A percentile compares a stretch with the other conserved stretches of the same genome.
phyloP scores from a whole-genome alignment of 2,113 vertebrate genomes.

The Chamaetylas fuelleborni region DNA sequence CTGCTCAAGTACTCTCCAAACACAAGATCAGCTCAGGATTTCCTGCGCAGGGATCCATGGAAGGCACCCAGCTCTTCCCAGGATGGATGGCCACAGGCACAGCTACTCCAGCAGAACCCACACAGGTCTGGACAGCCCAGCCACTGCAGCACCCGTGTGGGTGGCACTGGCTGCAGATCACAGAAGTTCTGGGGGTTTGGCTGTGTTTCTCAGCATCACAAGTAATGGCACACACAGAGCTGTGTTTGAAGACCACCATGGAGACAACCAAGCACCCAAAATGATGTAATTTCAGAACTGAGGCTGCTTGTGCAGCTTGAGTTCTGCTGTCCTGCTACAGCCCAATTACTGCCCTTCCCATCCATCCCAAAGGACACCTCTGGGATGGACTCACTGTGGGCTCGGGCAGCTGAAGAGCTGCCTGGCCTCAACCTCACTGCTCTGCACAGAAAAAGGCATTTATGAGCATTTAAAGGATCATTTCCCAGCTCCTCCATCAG shows the following conservation, averaged over 20 bases:
- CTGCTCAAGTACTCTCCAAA: background rate
- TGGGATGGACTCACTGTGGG: rapidly evolving
- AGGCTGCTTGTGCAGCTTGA: background rate
- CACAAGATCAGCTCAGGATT: background rate
- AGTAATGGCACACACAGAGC: background rate
- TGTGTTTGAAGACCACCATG: background rate
- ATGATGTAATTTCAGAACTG: rapidly evolving
- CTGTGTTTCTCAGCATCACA: rapidly evolving
- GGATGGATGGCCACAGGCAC: background rate
- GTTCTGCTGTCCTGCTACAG: background rate
- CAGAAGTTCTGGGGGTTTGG: background rate
- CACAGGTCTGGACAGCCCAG: background rate
- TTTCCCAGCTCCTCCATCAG: background rate
- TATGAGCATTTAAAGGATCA: background rate
- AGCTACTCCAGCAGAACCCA: background rate
- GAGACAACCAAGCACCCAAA: background rate
- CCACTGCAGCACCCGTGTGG: rapidly evolving
- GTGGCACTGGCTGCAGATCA: background rate
- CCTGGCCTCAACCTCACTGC: background rate
- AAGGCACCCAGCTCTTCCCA: background rate
- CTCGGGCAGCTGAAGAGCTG: rapidly evolving
- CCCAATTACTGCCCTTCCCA: background rate
- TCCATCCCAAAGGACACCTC: background rate
- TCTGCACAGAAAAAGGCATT: background rate
- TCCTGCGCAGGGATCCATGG: rapidly evolving